Evolutionary conservation across 1,140 invertebrate species (phyloP).

Genomic region (Sarcophaga bullata): DNA sequence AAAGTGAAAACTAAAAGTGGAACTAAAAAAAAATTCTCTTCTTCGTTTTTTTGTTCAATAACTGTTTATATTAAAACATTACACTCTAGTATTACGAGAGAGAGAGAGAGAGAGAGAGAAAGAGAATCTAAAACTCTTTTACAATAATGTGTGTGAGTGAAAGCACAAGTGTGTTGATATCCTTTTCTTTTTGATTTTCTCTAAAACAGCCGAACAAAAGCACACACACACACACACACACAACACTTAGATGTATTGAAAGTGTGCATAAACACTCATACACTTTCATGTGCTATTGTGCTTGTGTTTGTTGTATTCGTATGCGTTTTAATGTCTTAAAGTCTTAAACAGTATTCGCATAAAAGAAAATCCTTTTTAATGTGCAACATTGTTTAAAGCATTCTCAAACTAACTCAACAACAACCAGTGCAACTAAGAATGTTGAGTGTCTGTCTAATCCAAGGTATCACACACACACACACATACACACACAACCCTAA

Average conservation of each 20-base stretch:
- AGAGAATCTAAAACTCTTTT: constrained; percentile 17
- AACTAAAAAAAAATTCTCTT: too few species aligned
- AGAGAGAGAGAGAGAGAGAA: too few species aligned
- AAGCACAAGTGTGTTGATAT: not conserved
- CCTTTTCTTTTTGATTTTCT: constrained; percentile 9
- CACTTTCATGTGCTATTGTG: not conserved
- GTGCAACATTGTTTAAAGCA: constrained; percentile 31
- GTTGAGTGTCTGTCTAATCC: not conserved
- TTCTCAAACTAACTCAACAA: not conserved
- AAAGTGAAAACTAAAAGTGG: too few species aligned
- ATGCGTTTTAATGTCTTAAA: not conserved
- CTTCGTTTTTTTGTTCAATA: not conserved
- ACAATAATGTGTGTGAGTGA: not conserved
- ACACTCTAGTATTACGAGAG: too few species aligned
- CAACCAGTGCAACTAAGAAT: not conserved
- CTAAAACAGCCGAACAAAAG: not conserved
- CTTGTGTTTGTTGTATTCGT: not conserved
- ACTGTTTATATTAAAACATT: constrained; percentile 1
- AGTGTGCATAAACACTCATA: not conserved
- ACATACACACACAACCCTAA: too few species aligned
- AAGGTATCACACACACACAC: not conserved
- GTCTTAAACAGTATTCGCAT: not conserved
- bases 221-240: not conserved
- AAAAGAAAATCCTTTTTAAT: constrained; percentile 32
- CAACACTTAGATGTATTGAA: not conserved